These are phyloP conservation scores for Branchipolynoe longqiensis DNA, from an alignment of 2,888 invertebrate genomes.

Conservation along the genomic window DNA sequence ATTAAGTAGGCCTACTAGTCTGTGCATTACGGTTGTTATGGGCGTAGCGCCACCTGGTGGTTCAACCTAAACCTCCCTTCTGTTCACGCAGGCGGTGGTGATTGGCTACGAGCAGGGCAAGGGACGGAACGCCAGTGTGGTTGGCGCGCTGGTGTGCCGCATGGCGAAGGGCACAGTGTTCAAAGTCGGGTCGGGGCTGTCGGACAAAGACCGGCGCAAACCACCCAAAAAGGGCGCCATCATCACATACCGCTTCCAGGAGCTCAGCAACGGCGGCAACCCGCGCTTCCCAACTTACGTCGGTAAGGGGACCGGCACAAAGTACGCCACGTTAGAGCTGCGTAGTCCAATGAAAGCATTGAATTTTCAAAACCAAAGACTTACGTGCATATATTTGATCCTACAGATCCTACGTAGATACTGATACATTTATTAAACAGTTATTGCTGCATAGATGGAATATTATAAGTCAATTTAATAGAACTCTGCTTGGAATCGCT, in stretches of 20 bases:
- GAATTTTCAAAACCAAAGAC: neutral
- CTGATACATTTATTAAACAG: neutral
- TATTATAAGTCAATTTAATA: neutral
- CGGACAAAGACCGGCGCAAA: constrained; percentile 74
- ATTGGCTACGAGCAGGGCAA: constrained; percentile 78
- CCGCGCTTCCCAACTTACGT: constrained; percentile 78
- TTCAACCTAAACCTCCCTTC: no score
- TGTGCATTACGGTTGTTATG: no score
- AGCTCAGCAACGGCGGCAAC: constrained; percentile 76
- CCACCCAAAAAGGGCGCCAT: constrained; percentile 79
- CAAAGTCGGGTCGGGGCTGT: constrained; percentile 78
- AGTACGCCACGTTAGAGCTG: neutral
- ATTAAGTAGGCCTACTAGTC: no score
- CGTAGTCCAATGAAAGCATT: neutral
- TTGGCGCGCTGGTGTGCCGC: constrained; percentile 75
- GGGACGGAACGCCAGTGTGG: constrained; percentile 71
- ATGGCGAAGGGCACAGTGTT: constrained; percentile 79
- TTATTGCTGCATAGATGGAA: neutral
- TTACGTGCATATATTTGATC: neutral
- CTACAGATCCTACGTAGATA: neutral
- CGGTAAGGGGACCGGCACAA: constrained; percentile 66
- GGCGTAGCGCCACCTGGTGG: no score
- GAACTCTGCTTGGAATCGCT: no score
- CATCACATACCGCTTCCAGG: constrained; percentile 80
- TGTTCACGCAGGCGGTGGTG: constrained; percentile 73